phyloP scores from a whole-genome alignment of 2,797 vertebrate species.

The Lindbergichthys nudifrons region DNA sequence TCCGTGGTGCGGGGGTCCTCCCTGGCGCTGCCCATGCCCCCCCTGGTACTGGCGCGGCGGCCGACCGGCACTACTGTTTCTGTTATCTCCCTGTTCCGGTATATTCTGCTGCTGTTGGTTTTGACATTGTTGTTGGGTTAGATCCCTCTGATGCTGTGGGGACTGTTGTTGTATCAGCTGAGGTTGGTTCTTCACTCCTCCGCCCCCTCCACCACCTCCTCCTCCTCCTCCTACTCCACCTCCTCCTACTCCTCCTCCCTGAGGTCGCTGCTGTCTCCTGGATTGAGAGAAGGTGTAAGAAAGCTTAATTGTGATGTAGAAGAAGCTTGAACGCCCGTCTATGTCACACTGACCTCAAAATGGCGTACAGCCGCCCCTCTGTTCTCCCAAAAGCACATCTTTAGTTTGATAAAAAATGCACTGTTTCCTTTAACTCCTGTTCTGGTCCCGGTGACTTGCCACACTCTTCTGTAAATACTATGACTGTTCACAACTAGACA shows the following conservation, averaged over 20 bases:
- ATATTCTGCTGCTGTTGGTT: conserved; percentile 82
- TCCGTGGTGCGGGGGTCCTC: conserved; percentile 87
- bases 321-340: conserved; percentile 18
- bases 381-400: neutral
- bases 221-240: conserved; percentile 10
- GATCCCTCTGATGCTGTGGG: conserved; percentile 85
- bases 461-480: conserved; percentile 1
- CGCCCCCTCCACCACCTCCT: conserved; percentile 31
- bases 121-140: conserved; percentile 85
- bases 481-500: conserved; percentile 13
- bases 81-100: conserved; percentile 86
- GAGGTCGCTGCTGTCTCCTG: conserved; percentile 92
- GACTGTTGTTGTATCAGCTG: conserved; percentile 76
- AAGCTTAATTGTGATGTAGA: conserved; percentile 50
- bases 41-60: conserved; percentile 88
- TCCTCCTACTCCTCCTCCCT: conserved; percentile 79
- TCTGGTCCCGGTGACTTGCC: neutral
- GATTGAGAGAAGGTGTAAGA: conserved; percentile 70
- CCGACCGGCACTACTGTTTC: conserved; percentile 85
- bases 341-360: conserved; percentile 1
- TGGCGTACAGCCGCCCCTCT: conserved; percentile 6
- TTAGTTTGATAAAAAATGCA: neutral
- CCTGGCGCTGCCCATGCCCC: conserved; percentile 88
- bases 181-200: conserved; percentile 75
- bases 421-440: neutral